These are phyloP conservation scores for Notothenia coriiceps DNA, from an alignment of 2,113 vertebrate genomes.

Conservation along the genomic window DNA sequence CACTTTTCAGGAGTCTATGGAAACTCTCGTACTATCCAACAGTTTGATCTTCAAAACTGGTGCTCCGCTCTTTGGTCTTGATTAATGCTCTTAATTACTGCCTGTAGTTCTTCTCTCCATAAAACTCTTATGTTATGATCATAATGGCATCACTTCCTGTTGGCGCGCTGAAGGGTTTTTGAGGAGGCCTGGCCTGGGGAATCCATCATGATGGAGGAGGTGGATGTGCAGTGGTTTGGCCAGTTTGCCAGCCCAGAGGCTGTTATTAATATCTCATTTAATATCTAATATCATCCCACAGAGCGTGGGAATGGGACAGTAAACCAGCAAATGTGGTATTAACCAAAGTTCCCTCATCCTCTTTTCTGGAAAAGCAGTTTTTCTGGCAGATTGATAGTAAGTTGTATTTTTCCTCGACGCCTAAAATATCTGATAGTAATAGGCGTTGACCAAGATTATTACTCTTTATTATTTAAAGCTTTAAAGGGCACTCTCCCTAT, in stretches of 20 bases:
- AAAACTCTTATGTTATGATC: neutral
- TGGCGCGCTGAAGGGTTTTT: conserved; percentile 30
- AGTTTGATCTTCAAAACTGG: neutral
- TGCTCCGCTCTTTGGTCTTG: neutral
- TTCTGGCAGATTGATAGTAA: neutral
- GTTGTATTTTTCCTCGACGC: no score
- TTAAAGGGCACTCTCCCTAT: neutral
- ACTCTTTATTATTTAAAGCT: neutral
- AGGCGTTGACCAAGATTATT: neutral
- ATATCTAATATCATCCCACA: conserved; percentile 49
- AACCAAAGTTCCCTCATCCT: conserved; percentile 3
- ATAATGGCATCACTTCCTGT: conserved; percentile 13
- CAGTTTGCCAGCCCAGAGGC: conserved; percentile 19
- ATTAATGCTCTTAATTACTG: neutral
- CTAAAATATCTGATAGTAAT: neutral
- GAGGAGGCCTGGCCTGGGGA: conserved; percentile 27
- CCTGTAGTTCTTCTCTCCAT: neutral
- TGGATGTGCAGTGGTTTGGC: conserved; percentile 53
- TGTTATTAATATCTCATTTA: conserved; percentile 63
- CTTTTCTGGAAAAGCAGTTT: conserved; percentile 10
- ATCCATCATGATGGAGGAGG: conserved; percentile 39
- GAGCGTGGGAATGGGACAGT: conserved; percentile 43
- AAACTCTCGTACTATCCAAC: neutral
- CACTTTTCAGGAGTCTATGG: no score
- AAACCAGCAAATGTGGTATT: conserved; percentile 33